Evolutionary conservation across 64 coral and sea anemone genomes (phyloP).

Genomic region (Montipora sp.): DNA sequence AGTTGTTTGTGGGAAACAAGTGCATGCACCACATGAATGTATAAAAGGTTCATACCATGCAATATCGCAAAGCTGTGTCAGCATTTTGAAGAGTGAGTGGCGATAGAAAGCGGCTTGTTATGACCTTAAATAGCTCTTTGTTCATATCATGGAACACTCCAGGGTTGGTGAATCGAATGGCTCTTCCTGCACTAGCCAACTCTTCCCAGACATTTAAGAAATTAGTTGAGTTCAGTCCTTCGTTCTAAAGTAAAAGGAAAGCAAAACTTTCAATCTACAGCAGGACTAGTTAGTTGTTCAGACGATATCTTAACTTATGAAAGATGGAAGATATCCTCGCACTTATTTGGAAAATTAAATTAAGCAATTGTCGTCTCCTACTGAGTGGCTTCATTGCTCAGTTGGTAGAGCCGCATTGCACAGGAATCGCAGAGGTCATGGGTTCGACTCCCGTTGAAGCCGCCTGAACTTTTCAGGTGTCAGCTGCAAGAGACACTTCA

Average conservation of each 20-base stretch:
- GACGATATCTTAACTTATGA: no score
- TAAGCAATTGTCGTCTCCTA: no score
- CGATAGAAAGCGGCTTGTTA: neutral
- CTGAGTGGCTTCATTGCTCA: no score
- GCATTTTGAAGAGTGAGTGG: constrained; percentile 26
- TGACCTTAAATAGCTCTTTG: neutral
- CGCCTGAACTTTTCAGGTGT: no score
- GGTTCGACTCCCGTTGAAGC: no score
- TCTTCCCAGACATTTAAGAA: constrained; percentile 32
- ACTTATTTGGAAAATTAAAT: no score
- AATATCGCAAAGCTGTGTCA: constrained; percentile 11
- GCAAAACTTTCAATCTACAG: neutral
- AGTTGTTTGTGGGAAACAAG: no score
- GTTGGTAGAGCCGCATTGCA: no score
- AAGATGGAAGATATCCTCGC: no score
- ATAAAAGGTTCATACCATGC: neutral
- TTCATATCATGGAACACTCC: neutral
- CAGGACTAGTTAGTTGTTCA: no score
- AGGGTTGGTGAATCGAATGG: neutral
- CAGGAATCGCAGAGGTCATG: no score
- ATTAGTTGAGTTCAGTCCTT: neutral
- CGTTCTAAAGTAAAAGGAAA: neutral
- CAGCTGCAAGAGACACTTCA: no score
- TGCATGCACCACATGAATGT: neutral
- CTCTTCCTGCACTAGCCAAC: neutral